Conservation (phyloP, 2,113 vertebrate genomes). For the Oryzias melastigma region DNA sequence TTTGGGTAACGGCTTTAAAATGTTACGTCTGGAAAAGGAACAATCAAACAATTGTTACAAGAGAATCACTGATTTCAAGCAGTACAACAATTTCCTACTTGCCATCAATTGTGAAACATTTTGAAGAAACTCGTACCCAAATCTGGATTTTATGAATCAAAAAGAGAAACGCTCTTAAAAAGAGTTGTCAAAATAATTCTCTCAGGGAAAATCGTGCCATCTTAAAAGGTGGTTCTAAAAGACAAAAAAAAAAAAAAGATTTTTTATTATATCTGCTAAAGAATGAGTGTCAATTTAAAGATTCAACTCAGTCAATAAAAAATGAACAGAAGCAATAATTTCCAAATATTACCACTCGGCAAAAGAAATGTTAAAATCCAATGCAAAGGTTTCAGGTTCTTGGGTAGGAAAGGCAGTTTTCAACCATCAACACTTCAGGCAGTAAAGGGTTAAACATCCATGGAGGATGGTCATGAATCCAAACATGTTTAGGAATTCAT, state of each 20-base stretch:
- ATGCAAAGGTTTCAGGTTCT: slow-evolving; percentile 21
- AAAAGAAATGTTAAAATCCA: slow-evolving; percentile 22
- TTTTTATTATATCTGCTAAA: no score
- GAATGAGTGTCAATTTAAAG: background rate
- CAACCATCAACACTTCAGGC: slow-evolving; percentile 8
- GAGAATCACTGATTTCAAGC: no score
- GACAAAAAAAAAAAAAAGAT: no score
- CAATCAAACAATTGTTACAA: no score
- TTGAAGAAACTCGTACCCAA: no score
- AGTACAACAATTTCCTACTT: no score
- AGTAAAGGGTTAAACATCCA: slow-evolving; percentile 51
- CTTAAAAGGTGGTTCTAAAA: no score
- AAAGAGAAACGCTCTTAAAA: background rate
- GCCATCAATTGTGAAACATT: no score
- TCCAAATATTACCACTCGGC: slow-evolving; percentile 15
- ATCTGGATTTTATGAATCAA: background rate
- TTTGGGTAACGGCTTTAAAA: slow-evolving; percentile 36
- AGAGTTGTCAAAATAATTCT: no score
- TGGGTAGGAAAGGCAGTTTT: slow-evolving; percentile 1
- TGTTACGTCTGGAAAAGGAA: background rate
- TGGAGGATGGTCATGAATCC: slow-evolving; percentile 6
- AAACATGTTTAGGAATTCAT: slow-evolving; percentile 20
- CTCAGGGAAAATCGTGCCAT: no score
- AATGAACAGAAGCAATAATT: background rate
- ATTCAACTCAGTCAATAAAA: slow-evolving; percentile 1